Conservation (phyloP, 2,797 vertebrate genomes). For the Pachyuromys duprasi region DNA sequence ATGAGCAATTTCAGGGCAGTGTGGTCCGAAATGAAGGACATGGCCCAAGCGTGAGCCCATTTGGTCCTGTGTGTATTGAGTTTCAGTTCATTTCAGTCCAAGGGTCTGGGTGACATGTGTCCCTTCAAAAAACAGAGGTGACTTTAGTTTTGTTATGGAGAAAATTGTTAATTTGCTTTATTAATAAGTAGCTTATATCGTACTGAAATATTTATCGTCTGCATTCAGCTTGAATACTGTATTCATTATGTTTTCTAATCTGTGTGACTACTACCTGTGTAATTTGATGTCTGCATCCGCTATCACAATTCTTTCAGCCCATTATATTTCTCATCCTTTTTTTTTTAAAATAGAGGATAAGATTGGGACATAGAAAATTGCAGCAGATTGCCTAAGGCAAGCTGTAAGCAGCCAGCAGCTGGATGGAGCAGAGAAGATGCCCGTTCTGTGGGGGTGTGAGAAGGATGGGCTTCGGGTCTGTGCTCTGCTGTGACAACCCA, state of each 20-base stretch:
- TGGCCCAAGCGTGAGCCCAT: slow-evolving; percentile 35
- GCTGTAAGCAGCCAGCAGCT: slow-evolving; percentile 67
- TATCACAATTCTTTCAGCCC: slow-evolving; percentile 79
- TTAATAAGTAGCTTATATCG: slow-evolving; percentile 79
- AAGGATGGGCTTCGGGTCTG: not conserved
- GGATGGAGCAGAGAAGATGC: slow-evolving; percentile 26
- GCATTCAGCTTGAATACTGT: slow-evolving; percentile 78
- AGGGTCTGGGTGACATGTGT: slow-evolving; percentile 67
- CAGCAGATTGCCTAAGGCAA: slow-evolving; percentile 77
- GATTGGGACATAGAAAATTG: slow-evolving; percentile 76
- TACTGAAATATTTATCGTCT: slow-evolving; percentile 72
- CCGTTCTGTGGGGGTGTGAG: not conserved
- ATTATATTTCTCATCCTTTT: slow-evolving; percentile 79
- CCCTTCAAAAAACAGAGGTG: slow-evolving; percentile 80
- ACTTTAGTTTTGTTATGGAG: slow-evolving; percentile 78
- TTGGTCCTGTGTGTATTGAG: slow-evolving; percentile 43
- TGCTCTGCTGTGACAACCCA: not conserved
- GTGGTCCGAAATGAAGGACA: not conserved
- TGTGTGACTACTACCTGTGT: slow-evolving; percentile 81
- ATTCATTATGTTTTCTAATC: slow-evolving; percentile 80
- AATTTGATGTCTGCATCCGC: slow-evolving; percentile 80
- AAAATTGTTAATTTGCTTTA: slow-evolving; percentile 81
- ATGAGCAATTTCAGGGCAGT: slow-evolving; percentile 2
- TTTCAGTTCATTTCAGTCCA: slow-evolving; percentile 69
- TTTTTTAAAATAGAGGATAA: slow-evolving; percentile 64